Evolutionary conservation across 2,888 invertebrate genomes (phyloP).

Genomic region (Euproctis similis): DNA sequence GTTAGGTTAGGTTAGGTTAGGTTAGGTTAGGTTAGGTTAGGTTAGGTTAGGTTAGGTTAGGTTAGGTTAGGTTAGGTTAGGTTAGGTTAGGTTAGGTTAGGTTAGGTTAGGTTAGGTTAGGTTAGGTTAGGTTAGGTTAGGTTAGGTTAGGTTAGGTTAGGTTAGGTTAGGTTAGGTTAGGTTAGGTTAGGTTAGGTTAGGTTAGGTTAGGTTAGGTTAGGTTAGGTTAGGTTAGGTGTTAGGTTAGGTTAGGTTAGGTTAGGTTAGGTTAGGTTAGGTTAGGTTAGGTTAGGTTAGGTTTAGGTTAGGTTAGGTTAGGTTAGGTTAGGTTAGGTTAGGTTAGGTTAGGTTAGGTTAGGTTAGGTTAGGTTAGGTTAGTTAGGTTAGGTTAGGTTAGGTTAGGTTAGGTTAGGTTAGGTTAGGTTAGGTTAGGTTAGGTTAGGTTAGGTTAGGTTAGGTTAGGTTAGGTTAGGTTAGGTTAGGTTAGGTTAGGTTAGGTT

Average conservation of each 20-base stretch:
- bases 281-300: slow-evolving; percentile 16
- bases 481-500: slow-evolving; percentile 18
- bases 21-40: no score
- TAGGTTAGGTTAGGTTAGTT: slow-evolving; percentile 14
- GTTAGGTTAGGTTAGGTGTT: not conserved
- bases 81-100: no score
- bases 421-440: slow-evolving; percentile 14
- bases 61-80: no score
- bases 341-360: slow-evolving; percentile 11
- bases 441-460: slow-evolving; percentile 13
- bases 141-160: no score
- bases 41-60: no score
- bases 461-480: slow-evolving; percentile 13
- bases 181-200: no score
- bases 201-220: no score
- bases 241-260: slow-evolving; percentile 9
- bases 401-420: slow-evolving; percentile 14
- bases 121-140: no score
- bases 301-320: no score
- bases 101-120: no score
- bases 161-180: no score
- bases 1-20: no score
- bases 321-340: slow-evolving; percentile 12
- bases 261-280: slow-evolving; percentile 11
- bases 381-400: slow-evolving; percentile 13